phyloP scores from a whole-genome alignment of 2,888 invertebrate species.

The Antheraea assamensis region DNA sequence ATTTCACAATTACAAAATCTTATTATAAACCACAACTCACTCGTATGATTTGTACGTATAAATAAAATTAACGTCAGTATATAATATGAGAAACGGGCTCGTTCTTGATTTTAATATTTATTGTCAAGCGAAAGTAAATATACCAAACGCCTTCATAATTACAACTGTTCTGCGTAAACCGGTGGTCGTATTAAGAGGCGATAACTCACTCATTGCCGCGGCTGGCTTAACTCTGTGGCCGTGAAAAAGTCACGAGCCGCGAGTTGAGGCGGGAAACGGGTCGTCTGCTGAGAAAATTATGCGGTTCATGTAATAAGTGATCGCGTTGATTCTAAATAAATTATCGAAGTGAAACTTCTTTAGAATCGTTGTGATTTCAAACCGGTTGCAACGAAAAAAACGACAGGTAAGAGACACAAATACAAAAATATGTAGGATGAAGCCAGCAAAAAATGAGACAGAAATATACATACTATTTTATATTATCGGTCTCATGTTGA shows the following conservation, averaged over 20 bases:
- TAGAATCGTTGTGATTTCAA: too few relatives aligned
- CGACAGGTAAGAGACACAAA: too few relatives aligned
- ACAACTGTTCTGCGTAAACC: constrained; percentile 10
- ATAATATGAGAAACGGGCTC: background rate
- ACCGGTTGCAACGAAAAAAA: too few relatives aligned
- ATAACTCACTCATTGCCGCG: constrained; percentile 4
- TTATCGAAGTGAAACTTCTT: too few relatives aligned
- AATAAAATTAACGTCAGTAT: constrained; percentile 5
- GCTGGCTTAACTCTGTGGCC: constrained; percentile 17
- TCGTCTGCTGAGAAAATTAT: constrained; percentile 13
- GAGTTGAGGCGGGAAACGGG: constrained; percentile 26
- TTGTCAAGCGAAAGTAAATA: constrained; percentile 11
- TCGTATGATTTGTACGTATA: constrained; percentile 6
- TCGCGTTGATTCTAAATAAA: background rate
- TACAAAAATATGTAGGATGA: too few relatives aligned
- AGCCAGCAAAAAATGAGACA: too few relatives aligned
- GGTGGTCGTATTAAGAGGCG: constrained; percentile 3
- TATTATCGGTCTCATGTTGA: too few relatives aligned
- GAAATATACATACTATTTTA: too few relatives aligned
- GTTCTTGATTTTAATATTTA: constrained; percentile 13
- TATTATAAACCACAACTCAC: background rate
- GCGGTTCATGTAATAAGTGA: background rate
- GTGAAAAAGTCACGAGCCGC: constrained; percentile 30
- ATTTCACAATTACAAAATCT: constrained; percentile 2
- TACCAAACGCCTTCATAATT: constrained; percentile 13